Base-by-base conservation (phyloP, 2,797 vertebrate species). In the Loriculus beryllinus region DNA sequence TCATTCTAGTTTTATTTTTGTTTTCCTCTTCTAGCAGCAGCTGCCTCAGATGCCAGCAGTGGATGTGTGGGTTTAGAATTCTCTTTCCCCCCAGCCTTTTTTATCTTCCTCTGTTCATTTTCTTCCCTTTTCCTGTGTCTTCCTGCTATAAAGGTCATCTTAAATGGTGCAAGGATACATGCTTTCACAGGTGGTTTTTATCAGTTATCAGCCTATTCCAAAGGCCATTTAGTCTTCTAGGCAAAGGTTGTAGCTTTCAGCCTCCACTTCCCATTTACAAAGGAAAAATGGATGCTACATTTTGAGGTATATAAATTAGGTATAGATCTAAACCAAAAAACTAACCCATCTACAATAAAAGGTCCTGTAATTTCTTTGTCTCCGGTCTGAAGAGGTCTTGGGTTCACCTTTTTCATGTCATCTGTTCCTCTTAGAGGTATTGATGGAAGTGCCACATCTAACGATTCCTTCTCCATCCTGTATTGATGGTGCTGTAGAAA, bases 1-100 rank as follows among this genome's bases (percentile, higher is more conserved):
- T 93, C 47, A n/a, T 72, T 94, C 92, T 90, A 93, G 95, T 97
- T 97, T 94, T 92, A 82, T 95, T 96, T 95, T 96, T 95, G 89
- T 97, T 96, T 97, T 93, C 92, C 86, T 87, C 43, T 65, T 60
- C 84, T 82, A 89, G 86, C 4, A 4, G 92, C 16, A 84, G 88
- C 94, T 94, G 85, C 65, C 83, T 91, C 90, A 86, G 87, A 92
- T 90, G 95, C 93, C 86, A 95, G 31, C n/a, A 26, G 81, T 1
- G 76, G 72, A 94, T 86, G 77, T 82, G 93, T 77, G 74, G 70
- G 26, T 93, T 84, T 81, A 82, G 93, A 94, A 92, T 92, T 94
- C 95, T 68, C 59, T 82, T 95, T 90, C 72, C 82, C 12, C 57
- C 71, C 37, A 82, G 75, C 60, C 81, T 91, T 86, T 89, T 86